phyloP scores from a whole-genome alignment of 1,140 invertebrate genomes.

The Apis laboriosa region DNA sequence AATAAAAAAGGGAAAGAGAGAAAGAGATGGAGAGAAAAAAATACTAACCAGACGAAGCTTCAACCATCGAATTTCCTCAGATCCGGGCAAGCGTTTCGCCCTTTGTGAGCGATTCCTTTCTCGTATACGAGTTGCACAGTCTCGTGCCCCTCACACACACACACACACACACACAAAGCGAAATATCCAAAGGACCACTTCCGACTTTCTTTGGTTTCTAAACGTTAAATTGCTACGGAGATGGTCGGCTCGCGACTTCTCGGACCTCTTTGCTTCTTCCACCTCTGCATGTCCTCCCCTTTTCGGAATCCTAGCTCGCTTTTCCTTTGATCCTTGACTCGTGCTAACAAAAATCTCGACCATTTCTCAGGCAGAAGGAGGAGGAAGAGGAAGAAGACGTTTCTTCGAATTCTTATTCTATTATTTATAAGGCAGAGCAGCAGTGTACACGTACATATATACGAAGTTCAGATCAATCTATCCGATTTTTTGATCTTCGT shows the following conservation, averaged over 20 bases:
- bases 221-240: slow-evolving; percentile 19
- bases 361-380: too few relatives aligned
- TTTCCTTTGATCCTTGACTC: slow-evolving; percentile 10
- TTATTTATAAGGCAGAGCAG: too few relatives aligned
- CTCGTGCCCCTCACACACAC: not conserved
- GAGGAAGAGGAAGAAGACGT: too few relatives aligned
- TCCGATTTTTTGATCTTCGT: too few relatives aligned
- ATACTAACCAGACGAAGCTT: not conserved
- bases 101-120: slow-evolving; percentile 18
- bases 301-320: not conserved
- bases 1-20: not conserved
- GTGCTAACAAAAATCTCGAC: slow-evolving; percentile 24
- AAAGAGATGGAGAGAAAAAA: not conserved
- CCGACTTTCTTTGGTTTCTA: not conserved
- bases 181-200: slow-evolving; percentile 32
- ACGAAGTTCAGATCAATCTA: too few relatives aligned
- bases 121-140: not conserved
- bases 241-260: not conserved
- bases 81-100: slow-evolving; percentile 9
- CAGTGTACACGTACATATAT: too few relatives aligned
- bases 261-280: not conserved
- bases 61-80: not conserved
- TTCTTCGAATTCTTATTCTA: too few relatives aligned
- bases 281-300: not conserved
- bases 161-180: not conserved